A percentile compares a stretch with the other conserved stretches of the same genome.
Conservation (phyloP, 2,888 invertebrate species). For the Trichogramma evanescens region DNA sequence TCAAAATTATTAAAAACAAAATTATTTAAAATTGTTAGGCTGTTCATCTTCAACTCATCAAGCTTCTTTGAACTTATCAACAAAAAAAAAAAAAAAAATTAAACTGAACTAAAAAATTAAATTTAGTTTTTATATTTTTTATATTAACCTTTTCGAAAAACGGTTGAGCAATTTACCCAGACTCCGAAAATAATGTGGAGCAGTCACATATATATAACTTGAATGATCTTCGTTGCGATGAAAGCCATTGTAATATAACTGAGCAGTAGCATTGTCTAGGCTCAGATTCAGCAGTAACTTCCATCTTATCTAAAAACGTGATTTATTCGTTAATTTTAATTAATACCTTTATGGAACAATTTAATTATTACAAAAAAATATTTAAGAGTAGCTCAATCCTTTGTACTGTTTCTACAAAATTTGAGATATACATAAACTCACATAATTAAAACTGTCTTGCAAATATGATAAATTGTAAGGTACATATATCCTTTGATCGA, state of each 20-base stretch:
- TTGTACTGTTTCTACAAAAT: constrained; percentile 5
- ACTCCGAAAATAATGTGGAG: constrained; percentile 41
- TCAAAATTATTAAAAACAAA: too few species aligned
- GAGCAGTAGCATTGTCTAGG: constrained; percentile 32
- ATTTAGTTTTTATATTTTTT: too few species aligned
- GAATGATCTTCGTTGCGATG: constrained; percentile 32
- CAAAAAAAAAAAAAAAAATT: too few species aligned
- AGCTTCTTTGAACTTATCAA: too few species aligned
- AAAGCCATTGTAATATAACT: constrained; percentile 28
- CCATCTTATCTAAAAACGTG: constrained; percentile 42
- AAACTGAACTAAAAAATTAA: too few species aligned
- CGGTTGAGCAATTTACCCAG: constrained; percentile 41
- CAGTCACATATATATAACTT: constrained; percentile 42
- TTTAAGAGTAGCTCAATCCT: neutral
- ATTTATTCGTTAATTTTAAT: constrained; percentile 23
- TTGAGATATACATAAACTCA: constrained; percentile 33
- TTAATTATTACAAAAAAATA: too few species aligned
- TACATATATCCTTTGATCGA: constrained; percentile 45
- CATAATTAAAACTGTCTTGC: constrained; percentile 48
- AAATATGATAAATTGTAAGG: constrained; percentile 45
- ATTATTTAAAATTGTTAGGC: too few species aligned
- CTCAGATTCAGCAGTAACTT: constrained; percentile 39
- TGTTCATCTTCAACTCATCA: too few species aligned
- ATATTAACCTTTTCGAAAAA: constrained; percentile 42
- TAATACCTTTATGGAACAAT: neutral